Percentiles rank a stretch among this genome's conserved stretches.
Conservation (phyloP, 2,888 invertebrate species). For the Drosophila tripunctata region DNA sequence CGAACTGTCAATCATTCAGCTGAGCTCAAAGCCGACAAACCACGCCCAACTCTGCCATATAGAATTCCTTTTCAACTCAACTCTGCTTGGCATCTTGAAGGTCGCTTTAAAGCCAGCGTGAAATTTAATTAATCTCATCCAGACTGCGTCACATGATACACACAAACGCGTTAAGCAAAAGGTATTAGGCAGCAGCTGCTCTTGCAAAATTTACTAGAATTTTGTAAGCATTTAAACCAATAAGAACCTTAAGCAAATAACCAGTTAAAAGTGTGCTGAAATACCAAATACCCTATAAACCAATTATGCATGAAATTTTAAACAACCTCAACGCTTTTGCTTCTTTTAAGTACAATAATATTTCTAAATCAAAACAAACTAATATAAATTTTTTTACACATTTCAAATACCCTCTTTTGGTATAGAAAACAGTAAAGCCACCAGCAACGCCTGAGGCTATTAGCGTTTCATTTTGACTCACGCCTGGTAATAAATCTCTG, state of each 20-base stretch:
- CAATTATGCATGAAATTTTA: too few species aligned
- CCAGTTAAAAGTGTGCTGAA: not conserved
- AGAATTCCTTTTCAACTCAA: constrained; percentile 6
- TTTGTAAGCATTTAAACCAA: constrained; percentile 55
- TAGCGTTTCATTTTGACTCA: constrained; percentile 47
- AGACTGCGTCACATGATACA: constrained; percentile 47
- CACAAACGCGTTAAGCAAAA: constrained; percentile 33
- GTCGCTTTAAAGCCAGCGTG: constrained; percentile 55
- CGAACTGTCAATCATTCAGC: constrained; percentile 56
- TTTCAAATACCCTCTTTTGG: not conserved
- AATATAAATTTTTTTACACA: not conserved
- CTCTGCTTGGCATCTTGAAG: constrained; percentile 31
- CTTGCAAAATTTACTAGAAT: constrained; percentile 36
- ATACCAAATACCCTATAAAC: constrained; percentile 4
- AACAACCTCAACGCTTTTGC: too few species aligned
- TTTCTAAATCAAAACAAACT: too few species aligned
- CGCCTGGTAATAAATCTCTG: constrained; percentile 70
- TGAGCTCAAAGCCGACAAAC: constrained; percentile 1
- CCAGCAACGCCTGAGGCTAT: constrained; percentile 46
- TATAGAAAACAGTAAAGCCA: constrained; percentile 26
- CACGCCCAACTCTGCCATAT: not conserved
- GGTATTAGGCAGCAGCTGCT: constrained; percentile 55
- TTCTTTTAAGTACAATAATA: too few species aligned
- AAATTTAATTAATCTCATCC: constrained; percentile 58
- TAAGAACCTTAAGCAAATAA: constrained; percentile 13